Evolutionary conservation across 2,888 invertebrate genomes (phyloP).

Genomic region (Pachycephus smyrnensis): DNA sequence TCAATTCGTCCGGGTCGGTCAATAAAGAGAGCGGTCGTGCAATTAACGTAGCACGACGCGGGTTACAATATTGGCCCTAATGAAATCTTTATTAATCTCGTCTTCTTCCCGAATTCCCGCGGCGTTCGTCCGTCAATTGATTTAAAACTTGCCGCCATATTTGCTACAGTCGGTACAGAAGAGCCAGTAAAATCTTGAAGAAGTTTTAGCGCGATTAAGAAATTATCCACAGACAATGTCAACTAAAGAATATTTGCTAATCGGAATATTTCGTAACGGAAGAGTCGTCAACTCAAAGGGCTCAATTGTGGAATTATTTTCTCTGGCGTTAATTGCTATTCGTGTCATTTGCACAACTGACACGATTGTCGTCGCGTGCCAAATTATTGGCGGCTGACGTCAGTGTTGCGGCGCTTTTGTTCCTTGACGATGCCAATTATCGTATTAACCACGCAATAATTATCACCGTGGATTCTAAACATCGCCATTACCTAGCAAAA

Average conservation of each 20-base stretch:
- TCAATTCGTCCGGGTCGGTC: conserved; percentile 47
- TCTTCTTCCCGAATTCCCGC: conserved; percentile 8
- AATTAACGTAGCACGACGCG: conserved; percentile 47
- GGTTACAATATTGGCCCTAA: conserved; percentile 57
- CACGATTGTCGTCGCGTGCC: conserved; percentile 64
- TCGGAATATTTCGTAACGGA: background rate
- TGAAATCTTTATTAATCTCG: conserved; percentile 63
- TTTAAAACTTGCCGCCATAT: conserved; percentile 30
- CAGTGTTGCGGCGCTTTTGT: conserved; percentile 50
- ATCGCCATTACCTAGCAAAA: background rate
- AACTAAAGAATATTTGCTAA: background rate
- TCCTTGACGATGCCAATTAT: conserved; percentile 58
- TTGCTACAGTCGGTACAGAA: background rate
- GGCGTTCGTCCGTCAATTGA: conserved; percentile 30
- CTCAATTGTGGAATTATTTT: conserved; percentile 57
- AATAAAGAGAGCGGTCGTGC: conserved; percentile 48
- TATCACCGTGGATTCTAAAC: conserved; percentile 45
- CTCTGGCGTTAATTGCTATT: conserved; percentile 55
- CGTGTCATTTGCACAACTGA: conserved; percentile 52
- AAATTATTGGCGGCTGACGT: conserved; percentile 64
- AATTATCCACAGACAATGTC: background rate
- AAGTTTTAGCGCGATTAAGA: background rate
- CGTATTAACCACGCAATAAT: conserved; percentile 54
- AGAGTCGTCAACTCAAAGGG: background rate
- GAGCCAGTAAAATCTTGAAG: background rate